Conservation (phyloP, 2,797 vertebrate species). For the Podarcis siculus region DNA sequence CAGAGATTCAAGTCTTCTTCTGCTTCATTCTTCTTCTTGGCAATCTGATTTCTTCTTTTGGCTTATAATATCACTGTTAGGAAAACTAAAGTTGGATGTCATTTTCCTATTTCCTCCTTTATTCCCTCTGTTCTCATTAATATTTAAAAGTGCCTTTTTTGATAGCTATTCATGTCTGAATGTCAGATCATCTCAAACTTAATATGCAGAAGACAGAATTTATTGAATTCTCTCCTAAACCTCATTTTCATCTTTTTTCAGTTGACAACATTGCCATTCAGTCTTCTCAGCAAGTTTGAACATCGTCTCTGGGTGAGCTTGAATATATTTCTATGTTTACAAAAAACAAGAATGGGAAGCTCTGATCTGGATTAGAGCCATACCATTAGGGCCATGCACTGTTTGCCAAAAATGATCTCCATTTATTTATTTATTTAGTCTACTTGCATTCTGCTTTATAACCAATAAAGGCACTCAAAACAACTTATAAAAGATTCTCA, state of each 20-base stretch:
- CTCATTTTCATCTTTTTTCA: background rate
- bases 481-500: no score
- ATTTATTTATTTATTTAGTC: background rate
- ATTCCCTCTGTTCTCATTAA: background rate
- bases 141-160: background rate
- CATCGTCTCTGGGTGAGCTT: background rate
- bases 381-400: background rate
- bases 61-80: background rate
- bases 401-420: background rate
- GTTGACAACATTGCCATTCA: background rate
- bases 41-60: background rate
- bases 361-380: background rate
- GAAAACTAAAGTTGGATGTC: no score
- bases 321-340: background rate
- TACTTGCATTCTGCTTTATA: no score
- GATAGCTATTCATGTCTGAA: background rate
- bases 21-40: background rate
- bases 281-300: background rate
- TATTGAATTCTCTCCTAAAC: background rate
- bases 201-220: background rate
- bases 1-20: no score
- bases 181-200: background rate
- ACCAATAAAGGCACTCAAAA: no score
- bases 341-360: background rate
- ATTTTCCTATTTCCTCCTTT: background rate